Conservation (phyloP, 2,113 vertebrate genomes). For the Pseudopipra pipra region DNA sequence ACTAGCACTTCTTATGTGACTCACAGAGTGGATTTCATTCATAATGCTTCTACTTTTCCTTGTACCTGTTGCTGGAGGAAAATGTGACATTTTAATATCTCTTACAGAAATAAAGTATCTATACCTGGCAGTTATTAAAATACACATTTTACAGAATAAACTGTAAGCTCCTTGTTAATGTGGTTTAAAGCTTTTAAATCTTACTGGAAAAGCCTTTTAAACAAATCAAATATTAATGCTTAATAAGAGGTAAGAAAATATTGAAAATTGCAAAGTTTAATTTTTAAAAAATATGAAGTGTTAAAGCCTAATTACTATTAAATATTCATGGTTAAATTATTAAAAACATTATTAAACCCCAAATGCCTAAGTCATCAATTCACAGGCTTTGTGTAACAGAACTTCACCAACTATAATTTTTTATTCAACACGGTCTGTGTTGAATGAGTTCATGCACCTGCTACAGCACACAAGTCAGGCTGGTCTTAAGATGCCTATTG, state of each 20-base stretch:
- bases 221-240: constrained; percentile 70
- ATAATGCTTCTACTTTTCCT: background rate
- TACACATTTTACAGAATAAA: constrained; percentile 11
- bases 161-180: constrained; percentile 7
- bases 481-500: background rate
- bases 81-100: background rate
- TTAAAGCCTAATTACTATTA: constrained; percentile 60
- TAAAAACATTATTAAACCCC: constrained; percentile 51
- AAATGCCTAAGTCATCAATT: constrained; percentile 26
- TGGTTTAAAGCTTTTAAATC: constrained; percentile 18
- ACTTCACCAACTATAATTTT: background rate
- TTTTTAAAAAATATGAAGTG: constrained; percentile 59
- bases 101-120: background rate
- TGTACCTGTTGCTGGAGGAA: background rate
- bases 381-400: background rate
- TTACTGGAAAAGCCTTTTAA: constrained; percentile 13
- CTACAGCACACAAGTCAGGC: background rate
- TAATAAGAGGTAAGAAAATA: constrained; percentile 57
- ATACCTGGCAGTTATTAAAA: constrained; percentile 44
- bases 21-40: background rate
- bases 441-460: background rate
- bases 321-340: constrained; percentile 70
- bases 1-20: background rate
- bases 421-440: background rate
- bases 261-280: constrained; percentile 44